These are phyloP conservation scores for Nicator chloris DNA, from an alignment of 2,113 vertebrate genomes.

Conservation along the genomic window DNA sequence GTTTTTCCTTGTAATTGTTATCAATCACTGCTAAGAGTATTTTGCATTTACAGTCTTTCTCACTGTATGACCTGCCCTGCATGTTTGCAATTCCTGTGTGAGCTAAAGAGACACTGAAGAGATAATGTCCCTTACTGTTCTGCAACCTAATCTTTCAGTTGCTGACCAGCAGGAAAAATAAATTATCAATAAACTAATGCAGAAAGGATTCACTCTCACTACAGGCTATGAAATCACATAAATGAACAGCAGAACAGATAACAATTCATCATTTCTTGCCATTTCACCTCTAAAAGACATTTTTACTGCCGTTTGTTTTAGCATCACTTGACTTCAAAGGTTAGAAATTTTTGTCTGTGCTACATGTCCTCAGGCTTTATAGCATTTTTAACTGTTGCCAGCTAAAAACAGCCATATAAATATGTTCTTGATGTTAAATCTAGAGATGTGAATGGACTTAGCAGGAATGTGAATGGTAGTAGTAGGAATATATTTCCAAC, in stretches of 20 bases:
- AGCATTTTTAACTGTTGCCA: background rate
- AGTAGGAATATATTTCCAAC: background rate
- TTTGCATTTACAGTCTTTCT: background rate
- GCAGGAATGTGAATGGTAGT: background rate
- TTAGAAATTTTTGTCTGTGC: background rate
- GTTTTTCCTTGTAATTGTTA: background rate
- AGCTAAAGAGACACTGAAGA: background rate
- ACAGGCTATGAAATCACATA: background rate
- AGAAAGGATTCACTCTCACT: background rate
- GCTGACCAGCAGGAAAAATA: background rate
- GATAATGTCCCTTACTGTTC: background rate
- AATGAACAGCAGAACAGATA: background rate
- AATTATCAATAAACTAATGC: background rate
- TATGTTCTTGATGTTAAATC: background rate
- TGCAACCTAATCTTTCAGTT: background rate
- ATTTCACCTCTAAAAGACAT: background rate
- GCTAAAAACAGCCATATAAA: background rate
- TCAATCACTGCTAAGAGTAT: background rate
- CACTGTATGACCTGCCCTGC: background rate
- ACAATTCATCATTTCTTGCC: background rate
- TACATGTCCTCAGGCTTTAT: background rate
- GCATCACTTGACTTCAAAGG: background rate
- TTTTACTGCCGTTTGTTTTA: background rate
- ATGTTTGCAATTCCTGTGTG: background rate
- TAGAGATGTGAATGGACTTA: background rate